These are phyloP conservation scores for Pseudomyrmex sp. DNA, from an alignment of 1,140 invertebrate species.

Conservation along the genomic window DNA sequence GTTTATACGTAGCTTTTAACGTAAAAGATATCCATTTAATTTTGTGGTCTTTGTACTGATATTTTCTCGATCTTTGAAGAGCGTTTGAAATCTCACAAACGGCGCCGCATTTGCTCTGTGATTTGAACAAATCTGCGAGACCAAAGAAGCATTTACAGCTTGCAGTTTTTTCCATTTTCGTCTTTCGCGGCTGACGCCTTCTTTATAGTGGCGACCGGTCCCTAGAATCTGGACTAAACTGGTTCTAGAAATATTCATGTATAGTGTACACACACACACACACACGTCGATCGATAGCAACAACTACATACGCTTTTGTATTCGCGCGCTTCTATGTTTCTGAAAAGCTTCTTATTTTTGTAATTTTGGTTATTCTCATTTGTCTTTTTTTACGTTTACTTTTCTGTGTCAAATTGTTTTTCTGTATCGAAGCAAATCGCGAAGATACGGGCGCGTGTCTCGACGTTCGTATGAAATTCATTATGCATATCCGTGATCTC, in stretches of 20 bases:
- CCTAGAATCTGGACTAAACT: not conserved
- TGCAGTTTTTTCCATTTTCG: constrained; percentile 44
- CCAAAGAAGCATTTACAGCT: constrained; percentile 4
- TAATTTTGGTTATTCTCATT: not conserved
- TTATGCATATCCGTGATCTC: not conserved
- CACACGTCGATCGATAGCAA: constrained; percentile 8
- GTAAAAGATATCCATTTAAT: not conserved
- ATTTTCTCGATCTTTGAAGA: constrained; percentile 4
- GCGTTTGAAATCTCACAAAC: not conserved
- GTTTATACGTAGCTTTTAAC: not conserved
- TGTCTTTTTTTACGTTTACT: not conserved
- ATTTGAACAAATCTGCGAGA: not conserved
- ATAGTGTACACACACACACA: not conserved
- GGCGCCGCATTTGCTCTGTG: not conserved
- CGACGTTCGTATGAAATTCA: not conserved
- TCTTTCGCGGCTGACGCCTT: constrained; percentile 7
- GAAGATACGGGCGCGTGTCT: constrained; percentile 8
- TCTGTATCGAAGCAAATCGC: constrained; percentile 3
- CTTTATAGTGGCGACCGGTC: constrained; percentile 3
- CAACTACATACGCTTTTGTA: constrained; percentile 16
- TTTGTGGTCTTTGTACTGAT: not conserved
- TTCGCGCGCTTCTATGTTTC: constrained; percentile 12
- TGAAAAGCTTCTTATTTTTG: not conserved
- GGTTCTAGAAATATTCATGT: constrained; percentile 25
- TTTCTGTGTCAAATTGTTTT: not conserved